Percentiles rank a stretch among this genome's conserved stretches.
Conservation (phyloP, 2,797 vertebrate genomes). For the Melanotaenia pygmaea region DNA sequence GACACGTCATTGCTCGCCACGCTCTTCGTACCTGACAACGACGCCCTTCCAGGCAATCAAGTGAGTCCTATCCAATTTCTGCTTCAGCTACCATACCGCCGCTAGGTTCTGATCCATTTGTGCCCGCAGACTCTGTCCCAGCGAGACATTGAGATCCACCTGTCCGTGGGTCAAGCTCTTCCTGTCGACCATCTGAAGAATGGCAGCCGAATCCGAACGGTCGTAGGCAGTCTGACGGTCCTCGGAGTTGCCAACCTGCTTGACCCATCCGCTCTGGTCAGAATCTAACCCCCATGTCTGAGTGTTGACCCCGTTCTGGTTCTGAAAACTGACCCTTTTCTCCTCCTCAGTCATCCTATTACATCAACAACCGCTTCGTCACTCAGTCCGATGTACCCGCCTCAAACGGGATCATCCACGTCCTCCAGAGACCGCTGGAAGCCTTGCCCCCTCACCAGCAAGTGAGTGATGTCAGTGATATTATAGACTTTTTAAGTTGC, state of each 20-base stretch:
- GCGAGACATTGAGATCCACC: constrained; percentile 90
- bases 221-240: constrained; percentile 86
- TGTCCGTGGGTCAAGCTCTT: constrained; percentile 79
- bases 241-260: constrained; percentile 75
- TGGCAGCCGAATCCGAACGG: constrained; percentile 83
- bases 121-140: constrained; percentile 86
- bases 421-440: constrained; percentile 88
- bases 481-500: background rate
- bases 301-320: background rate
- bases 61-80: constrained; percentile 66
- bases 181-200: constrained; percentile 86
- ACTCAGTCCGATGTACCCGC: constrained; percentile 86
- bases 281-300: background rate
- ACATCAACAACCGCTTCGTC: constrained; percentile 87
- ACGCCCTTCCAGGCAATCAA: constrained; percentile 85
- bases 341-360: constrained; percentile 81
- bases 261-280: constrained; percentile 72
- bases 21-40: constrained; percentile 90
- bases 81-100: too few species aligned
- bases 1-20: constrained; percentile 84
- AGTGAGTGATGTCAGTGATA: constrained; percentile 70
- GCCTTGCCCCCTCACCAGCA: constrained; percentile 78
- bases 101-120: background rate
- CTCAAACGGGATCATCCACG: constrained; percentile 91
- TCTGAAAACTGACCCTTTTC: background rate